phyloP scores from a whole-genome alignment of 1,140 invertebrate species.

The Musca domestica region DNA sequence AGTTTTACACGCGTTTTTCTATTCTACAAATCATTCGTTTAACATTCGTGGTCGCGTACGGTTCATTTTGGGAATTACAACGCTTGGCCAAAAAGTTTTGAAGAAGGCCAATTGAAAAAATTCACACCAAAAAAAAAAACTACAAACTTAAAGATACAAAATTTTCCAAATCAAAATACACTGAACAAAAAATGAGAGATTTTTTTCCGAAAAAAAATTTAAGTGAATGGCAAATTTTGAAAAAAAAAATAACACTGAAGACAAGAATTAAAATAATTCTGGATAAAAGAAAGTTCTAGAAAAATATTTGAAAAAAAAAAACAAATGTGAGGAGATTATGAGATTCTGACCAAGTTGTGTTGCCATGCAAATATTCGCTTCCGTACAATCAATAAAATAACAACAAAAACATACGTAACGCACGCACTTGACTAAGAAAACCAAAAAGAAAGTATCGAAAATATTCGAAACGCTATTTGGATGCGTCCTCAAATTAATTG shows the following conservation, averaged over 20 bases:
- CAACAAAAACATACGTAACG: background rate
- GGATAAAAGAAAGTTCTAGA: slow-evolving; percentile 2
- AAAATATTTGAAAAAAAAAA: slow-evolving; percentile 18
- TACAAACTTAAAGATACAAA: background rate
- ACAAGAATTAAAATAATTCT: background rate
- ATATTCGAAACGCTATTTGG: background rate
- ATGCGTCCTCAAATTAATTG: no score
- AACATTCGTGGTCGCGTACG: slow-evolving; percentile 28
- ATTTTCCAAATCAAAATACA: no score
- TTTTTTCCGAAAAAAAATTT: background rate
- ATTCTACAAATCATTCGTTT: slow-evolving; percentile 30
- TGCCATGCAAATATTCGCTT: no score
- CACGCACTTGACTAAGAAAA: background rate
- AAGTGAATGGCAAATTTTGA: background rate
- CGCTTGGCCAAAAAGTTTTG: slow-evolving; percentile 33
- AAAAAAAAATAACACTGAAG: slow-evolving; percentile 10
- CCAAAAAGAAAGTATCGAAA: background rate
- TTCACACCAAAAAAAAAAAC: background rate
- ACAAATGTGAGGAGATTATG: background rate
- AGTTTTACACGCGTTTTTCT: slow-evolving; percentile 38
- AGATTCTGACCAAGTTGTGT: no score
- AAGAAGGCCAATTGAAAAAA: slow-evolving; percentile 14
- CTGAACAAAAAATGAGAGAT: no score
- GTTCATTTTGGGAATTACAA: slow-evolving; percentile 41
- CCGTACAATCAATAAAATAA: background rate